Conservation (phyloP, 2,797 vertebrate genomes). For the Phrynocephalus forsythii region DNA sequence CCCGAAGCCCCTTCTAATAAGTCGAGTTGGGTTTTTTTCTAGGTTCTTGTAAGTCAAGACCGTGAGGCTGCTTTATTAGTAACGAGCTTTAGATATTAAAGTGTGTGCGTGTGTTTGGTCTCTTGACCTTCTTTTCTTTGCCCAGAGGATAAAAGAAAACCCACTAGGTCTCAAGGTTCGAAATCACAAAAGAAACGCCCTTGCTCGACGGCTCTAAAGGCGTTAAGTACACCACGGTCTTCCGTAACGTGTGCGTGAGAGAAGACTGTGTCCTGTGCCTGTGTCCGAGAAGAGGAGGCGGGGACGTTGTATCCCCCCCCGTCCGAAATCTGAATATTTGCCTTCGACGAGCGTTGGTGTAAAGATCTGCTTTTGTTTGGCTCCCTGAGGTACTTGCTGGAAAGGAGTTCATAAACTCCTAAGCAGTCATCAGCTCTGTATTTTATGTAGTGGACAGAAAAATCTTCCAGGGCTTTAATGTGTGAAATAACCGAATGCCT, state of each 20-base stretch:
- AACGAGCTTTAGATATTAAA: not conserved
- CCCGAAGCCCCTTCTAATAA: not conserved
- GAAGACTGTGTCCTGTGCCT: too few species aligned
- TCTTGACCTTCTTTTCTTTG: not conserved
- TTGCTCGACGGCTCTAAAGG: not conserved
- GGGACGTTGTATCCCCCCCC: not conserved
- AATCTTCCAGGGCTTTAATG: slow-evolving; percentile 62
- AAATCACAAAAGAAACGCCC: not conserved
- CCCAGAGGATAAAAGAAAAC: not conserved
- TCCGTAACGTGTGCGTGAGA: not conserved
- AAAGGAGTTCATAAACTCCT: slow-evolving; percentile 55
- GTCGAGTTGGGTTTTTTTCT: too few species aligned
- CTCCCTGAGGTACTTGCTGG: not conserved
- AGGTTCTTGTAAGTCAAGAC: not conserved
- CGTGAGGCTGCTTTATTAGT: not conserved
- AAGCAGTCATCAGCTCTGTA: slow-evolving; percentile 59
- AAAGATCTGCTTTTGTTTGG: not conserved
- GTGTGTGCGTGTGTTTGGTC: not conserved
- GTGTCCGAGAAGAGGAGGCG: not conserved
- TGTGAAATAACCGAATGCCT: slow-evolving; percentile 74
- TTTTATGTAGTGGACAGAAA: slow-evolving; percentile 57
- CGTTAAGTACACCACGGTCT: not conserved
- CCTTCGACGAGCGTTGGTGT: not conserved
- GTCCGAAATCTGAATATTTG: not conserved
- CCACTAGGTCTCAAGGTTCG: not conserved